Conservation (phyloP, 1,140 invertebrate species). For the Brachionus koreanus region DNA sequence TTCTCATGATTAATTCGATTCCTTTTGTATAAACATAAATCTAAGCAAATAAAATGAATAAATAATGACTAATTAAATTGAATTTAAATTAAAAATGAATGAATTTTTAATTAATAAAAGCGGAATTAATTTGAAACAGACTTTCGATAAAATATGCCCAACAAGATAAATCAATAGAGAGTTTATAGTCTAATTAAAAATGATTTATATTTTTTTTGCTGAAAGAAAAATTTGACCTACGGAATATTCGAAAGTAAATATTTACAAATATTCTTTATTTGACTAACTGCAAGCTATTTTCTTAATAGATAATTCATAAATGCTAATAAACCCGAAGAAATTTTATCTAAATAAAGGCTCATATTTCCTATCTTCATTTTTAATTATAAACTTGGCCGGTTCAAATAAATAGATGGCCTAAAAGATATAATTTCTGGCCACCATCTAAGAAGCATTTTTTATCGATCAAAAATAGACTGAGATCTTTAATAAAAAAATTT, state of each 20-base stretch:
- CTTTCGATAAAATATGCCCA: background rate
- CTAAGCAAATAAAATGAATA: background rate
- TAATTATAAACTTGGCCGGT: background rate
- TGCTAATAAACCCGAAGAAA: background rate
- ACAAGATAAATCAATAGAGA: background rate
- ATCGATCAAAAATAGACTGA: background rate
- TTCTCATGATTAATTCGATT: no score
- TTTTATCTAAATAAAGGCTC: background rate
- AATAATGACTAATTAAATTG: background rate
- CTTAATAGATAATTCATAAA: background rate
- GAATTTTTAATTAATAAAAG: background rate
- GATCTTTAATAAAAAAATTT: background rate
- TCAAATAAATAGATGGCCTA: background rate
- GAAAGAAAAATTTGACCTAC: background rate
- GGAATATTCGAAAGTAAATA: background rate
- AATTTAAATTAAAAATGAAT: background rate
- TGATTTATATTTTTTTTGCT: background rate
- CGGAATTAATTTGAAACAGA: background rate
- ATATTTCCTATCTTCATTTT: background rate
- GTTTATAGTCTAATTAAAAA: background rate
- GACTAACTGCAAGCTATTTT: background rate
- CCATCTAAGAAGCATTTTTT: background rate
- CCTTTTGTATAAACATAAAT: background rate
- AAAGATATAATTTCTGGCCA: background rate
- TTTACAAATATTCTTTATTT: background rate